Conservation (phyloP, 2,888 invertebrate species). For the Acleris holmiana region DNA sequence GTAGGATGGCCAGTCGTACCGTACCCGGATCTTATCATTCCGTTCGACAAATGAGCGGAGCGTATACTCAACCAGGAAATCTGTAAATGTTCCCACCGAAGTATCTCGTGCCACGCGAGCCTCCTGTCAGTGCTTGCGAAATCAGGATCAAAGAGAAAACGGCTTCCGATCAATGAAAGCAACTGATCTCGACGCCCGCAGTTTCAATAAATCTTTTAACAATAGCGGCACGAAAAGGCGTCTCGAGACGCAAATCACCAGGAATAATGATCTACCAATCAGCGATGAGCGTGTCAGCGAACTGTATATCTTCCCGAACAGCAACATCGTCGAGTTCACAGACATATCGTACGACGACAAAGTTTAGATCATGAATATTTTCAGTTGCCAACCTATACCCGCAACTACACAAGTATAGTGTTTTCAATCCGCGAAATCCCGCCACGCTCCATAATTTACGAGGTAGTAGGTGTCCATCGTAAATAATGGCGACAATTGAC, state of each 20-base stretch:
- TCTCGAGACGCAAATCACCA: constrained; percentile 42
- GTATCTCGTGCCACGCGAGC: constrained; percentile 56
- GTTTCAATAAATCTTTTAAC: constrained; percentile 38
- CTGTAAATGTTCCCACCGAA: constrained; percentile 63
- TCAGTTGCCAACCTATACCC: too few species aligned
- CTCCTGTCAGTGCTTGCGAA: constrained; percentile 63
- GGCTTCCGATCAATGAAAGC: constrained; percentile 57
- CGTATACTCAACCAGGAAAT: constrained; percentile 67
- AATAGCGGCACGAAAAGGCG: constrained; percentile 49
- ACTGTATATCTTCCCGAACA: constrained; percentile 77
- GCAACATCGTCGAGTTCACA: constrained; percentile 76
- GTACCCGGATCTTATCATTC: constrained; percentile 74
- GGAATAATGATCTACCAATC: constrained; percentile 57
- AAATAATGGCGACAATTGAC: too few species aligned
- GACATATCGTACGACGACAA: constrained; percentile 75
- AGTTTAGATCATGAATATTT: constrained; percentile 54
- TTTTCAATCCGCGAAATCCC: too few species aligned
- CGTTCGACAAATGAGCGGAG: constrained; percentile 75
- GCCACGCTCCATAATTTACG: too few species aligned
- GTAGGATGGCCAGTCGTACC: constrained; percentile 76
- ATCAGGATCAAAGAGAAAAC: constrained; percentile 58
- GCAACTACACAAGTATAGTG: too few species aligned
- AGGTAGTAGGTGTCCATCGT: too few species aligned
- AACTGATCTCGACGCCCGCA: constrained; percentile 54
- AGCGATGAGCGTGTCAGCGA: constrained; percentile 75